phyloP scores from a whole-genome alignment of 1,140 invertebrate species.

The Ptiloglossa arizonensis region DNA sequence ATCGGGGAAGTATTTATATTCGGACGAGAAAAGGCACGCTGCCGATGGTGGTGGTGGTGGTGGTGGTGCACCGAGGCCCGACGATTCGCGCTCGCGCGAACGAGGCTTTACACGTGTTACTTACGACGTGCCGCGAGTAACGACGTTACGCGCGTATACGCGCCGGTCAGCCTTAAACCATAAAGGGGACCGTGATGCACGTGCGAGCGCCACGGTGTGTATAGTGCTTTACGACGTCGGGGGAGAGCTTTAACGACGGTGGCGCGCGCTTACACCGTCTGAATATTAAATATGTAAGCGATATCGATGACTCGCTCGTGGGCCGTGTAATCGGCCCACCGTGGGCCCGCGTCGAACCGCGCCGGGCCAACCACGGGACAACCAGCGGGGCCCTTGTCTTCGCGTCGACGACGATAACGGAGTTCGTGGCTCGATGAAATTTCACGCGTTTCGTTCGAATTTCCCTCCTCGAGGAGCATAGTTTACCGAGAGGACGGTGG shows the following conservation, averaged over 20 bases:
- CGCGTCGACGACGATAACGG: too few species aligned
- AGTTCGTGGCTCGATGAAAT: too few species aligned
- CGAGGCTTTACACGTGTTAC: constrained; percentile 62
- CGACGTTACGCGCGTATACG: constrained; percentile 45
- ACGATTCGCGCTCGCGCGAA: constrained; percentile 57
- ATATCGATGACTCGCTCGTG: constrained; percentile 42
- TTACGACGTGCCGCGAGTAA: constrained; percentile 66
- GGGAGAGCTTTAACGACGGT: constrained; percentile 42
- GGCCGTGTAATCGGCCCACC: constrained; percentile 21
- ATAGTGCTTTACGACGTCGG: constrained; percentile 57
- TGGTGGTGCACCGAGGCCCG: too few species aligned
- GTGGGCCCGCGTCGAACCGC: constrained; percentile 2
- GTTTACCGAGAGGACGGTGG: too few species aligned
- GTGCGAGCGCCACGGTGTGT: constrained; percentile 39
- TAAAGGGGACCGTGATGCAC: constrained; percentile 44
- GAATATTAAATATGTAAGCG: constrained; percentile 64
- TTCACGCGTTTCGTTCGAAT: too few species aligned
- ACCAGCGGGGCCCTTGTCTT: too few species aligned
- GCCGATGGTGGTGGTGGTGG: too few species aligned
- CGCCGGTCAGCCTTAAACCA: constrained; percentile 6
- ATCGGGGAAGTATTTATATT: constrained; percentile 56
- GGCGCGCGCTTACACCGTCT: constrained; percentile 34
- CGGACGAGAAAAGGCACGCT: constrained; percentile 19
- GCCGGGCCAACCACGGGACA: too few species aligned
- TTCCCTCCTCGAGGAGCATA: too few species aligned